phyloP scores from a whole-genome alignment of 2,797 vertebrate genomes.

The Alouatta caraya region DNA sequence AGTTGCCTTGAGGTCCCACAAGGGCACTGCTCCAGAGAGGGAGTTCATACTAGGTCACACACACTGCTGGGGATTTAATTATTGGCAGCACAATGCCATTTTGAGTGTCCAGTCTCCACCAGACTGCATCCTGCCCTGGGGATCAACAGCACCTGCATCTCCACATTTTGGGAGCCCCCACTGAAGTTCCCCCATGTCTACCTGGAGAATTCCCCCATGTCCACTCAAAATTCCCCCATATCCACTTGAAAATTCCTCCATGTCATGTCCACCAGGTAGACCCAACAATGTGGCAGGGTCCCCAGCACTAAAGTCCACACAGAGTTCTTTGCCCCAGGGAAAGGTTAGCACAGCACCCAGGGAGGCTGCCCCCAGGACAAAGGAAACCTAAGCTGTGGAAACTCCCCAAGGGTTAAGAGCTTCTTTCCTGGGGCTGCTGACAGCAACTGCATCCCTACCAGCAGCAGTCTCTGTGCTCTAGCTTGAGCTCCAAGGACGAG shows the following conservation, averaged over 20 bases:
- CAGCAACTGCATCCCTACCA: background rate
- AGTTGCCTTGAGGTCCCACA: background rate
- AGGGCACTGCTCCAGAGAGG: background rate
- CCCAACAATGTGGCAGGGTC: background rate
- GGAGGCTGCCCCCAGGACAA: background rate
- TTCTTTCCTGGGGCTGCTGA: background rate
- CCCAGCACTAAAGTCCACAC: no score
- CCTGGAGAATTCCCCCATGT: background rate
- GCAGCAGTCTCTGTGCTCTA: background rate
- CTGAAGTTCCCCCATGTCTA: background rate
- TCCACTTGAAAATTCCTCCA: no score
- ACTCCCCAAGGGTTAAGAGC: background rate
- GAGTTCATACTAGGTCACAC: background rate
- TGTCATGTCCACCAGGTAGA: background rate
- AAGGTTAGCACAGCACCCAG: background rate
- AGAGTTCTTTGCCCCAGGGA: background rate
- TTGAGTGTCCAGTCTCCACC: background rate
- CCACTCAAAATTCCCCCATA: no score
- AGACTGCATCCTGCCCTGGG: background rate
- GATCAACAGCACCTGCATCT: background rate
- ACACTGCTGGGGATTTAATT: background rate
- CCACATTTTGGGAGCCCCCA: background rate
- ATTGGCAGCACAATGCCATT: background rate
- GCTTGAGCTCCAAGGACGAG: background rate
- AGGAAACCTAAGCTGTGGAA: background rate